phyloP scores from a whole-genome alignment of 1,140 invertebrate genomes.

The Pectinophora gossypiella region DNA sequence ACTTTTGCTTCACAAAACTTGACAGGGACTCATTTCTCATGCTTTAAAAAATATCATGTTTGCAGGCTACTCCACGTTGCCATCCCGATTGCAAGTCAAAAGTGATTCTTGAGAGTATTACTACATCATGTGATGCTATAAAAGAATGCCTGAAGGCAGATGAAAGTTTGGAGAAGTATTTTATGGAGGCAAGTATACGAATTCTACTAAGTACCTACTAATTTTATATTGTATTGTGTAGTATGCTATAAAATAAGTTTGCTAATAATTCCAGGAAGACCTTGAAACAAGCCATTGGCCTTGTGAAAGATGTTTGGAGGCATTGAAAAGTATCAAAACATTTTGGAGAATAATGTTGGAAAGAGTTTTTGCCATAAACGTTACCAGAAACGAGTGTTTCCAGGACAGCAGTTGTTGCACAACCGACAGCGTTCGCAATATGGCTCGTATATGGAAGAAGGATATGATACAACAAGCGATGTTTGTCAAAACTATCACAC shows the following conservation, averaged over 20 bases:
- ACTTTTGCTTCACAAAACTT: too few relatives aligned
- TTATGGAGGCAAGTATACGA: conserved; percentile 40
- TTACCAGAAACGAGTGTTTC: conserved; percentile 28
- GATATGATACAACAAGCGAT: conserved; percentile 48
- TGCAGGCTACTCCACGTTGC: conserved; percentile 44
- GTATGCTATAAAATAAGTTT: neutral
- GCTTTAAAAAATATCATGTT: conserved; percentile 3
- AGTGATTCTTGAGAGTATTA: conserved; percentile 50
- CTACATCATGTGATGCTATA: conserved; percentile 48
- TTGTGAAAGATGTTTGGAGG: conserved; percentile 55
- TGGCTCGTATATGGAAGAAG: conserved; percentile 43
- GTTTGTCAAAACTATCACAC: conserved; percentile 27
- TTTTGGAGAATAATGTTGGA: conserved; percentile 62
- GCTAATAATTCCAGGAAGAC: conserved; percentile 44
- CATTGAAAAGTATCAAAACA: conserved; percentile 60
- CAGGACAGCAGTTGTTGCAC: conserved; percentile 5
- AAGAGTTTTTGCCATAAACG: conserved; percentile 45
- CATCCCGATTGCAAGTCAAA: conserved; percentile 58
- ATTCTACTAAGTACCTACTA: neutral
- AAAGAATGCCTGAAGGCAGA: conserved; percentile 49
- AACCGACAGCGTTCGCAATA: conserved; percentile 27
- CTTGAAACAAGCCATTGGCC: conserved; percentile 62
- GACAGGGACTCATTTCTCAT: too few relatives aligned
- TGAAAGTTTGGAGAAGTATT: conserved; percentile 46
- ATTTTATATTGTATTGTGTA: neutral